Evolutionary conservation across 2,888 invertebrate species (phyloP).

Genomic region (Cryptus viduatorius): DNA sequence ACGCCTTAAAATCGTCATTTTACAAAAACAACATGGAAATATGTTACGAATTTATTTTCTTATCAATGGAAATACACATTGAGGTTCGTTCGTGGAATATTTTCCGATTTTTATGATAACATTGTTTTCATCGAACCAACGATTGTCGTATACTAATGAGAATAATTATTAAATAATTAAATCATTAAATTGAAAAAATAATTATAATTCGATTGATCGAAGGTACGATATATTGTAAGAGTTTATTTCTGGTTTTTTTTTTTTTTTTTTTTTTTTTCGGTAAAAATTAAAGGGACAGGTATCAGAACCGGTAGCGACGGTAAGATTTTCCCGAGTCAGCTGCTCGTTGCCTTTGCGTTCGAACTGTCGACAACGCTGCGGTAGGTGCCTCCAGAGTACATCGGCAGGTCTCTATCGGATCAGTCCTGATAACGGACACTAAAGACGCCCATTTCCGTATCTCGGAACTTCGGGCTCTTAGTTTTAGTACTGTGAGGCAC

Average conservation of each 20-base stretch:
- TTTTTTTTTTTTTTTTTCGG: slow-evolving; percentile 23
- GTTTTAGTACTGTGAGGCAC: slow-evolving; percentile 54
- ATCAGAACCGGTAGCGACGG: slow-evolving; percentile 71
- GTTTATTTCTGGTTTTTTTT: neutral
- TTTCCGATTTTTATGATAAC: too few species aligned
- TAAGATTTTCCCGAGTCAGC: slow-evolving; percentile 56
- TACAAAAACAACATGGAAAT: too few species aligned
- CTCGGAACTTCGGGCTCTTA: slow-evolving; percentile 66
- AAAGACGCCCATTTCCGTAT: slow-evolving; percentile 77
- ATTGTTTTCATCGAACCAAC: too few species aligned
- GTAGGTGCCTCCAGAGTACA: slow-evolving; percentile 78
- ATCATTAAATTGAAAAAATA: neutral
- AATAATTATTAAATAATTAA: too few species aligned
- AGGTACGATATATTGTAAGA: neutral
- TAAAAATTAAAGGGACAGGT: slow-evolving; percentile 23
- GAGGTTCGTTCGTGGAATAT: too few species aligned
- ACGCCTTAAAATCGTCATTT: too few species aligned
- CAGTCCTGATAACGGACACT: slow-evolving; percentile 79
- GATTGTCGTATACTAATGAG: neutral
- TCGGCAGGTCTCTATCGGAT: slow-evolving; percentile 79
- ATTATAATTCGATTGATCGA: neutral
- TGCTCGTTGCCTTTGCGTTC: slow-evolving; percentile 37
- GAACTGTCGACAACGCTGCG: slow-evolving; percentile 74
- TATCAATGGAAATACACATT: too few species aligned
- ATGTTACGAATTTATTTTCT: too few species aligned